Evolutionary conservation across 1,140 invertebrate genomes (phyloP).

Genomic region (Zaprionus gabonicus): DNA sequence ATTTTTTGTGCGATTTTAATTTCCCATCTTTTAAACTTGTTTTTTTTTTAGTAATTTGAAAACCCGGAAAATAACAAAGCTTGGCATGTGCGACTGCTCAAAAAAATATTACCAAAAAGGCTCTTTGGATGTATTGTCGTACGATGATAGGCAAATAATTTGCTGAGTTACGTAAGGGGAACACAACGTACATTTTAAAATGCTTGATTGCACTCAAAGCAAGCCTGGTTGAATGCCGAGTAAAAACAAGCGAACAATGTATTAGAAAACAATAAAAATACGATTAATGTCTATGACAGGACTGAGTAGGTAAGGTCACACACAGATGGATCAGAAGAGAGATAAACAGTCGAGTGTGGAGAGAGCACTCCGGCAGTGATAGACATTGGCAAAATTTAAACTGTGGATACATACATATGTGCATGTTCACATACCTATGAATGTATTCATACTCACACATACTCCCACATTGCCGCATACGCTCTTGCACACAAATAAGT

Average conservation of each 20-base stretch:
- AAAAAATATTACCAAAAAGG: background rate
- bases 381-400: conserved; percentile 79
- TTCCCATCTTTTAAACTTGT: too few relatives aligned
- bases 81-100: too few relatives aligned
- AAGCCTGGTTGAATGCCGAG: background rate
- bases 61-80: too few relatives aligned
- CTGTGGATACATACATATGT: conserved; percentile 36
- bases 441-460: background rate
- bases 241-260: conserved; percentile 27
- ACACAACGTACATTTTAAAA: background rate
- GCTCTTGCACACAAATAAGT: conserved; percentile 17
- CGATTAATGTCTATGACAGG: conserved; percentile 66
- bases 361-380: conserved; percentile 47
- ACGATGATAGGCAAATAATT: background rate
- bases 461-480: background rate
- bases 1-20: background rate
- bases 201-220: background rate
- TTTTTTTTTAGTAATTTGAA: too few relatives aligned
- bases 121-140: background rate
- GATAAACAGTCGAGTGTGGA: conserved; percentile 48
- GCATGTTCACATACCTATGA: conserved; percentile 3
- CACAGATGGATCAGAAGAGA: conserved; percentile 22
- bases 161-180: background rate
- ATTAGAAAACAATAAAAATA: conserved; percentile 58
- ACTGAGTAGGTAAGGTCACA: conserved; percentile 45